A percentile compares a stretch with the other conserved stretches of the same genome.
These are phyloP conservation scores for Subacronicta megacephala DNA, from an alignment of 2,888 invertebrate genomes.

Conservation along the genomic window DNA sequence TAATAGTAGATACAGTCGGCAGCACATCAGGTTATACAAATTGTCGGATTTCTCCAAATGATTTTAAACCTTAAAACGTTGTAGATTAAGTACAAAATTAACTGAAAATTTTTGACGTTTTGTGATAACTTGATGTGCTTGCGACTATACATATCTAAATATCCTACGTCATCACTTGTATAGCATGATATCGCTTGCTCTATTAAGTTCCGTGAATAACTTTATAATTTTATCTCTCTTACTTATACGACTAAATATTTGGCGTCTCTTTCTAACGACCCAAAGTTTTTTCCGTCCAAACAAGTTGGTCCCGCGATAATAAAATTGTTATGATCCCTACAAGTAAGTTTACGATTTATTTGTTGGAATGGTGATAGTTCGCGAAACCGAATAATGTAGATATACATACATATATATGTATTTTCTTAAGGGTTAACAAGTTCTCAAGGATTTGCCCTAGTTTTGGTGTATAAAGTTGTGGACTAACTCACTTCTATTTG, in stretches of 20 bases:
- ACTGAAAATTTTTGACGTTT: too few relatives aligned
- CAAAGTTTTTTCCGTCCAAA: conserved; percentile 61
- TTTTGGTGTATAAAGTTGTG: conserved; percentile 15
- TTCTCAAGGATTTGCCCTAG: conserved; percentile 44
- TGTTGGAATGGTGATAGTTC: conserved; percentile 73
- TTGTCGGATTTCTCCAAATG: too few relatives aligned
- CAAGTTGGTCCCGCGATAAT: conserved; percentile 72
- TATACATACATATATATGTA: conserved; percentile 21
- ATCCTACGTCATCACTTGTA: conserved; percentile 21
- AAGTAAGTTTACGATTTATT: conserved; percentile 82
- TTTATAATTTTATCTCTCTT: conserved; percentile 31
- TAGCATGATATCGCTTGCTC: conserved; percentile 31
- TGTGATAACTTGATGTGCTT: too few relatives aligned
- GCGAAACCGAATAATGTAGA: conserved; percentile 52
- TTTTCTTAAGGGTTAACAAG: conserved; percentile 50
- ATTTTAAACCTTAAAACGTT: too few relatives aligned
- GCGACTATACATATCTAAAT: too few relatives aligned
- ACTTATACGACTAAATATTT: conserved; percentile 15
- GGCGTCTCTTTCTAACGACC: conserved; percentile 47
- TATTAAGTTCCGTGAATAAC: conserved; percentile 23
- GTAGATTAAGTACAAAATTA: too few relatives aligned
- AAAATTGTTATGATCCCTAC: conserved; percentile 84
- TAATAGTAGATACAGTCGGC: too few relatives aligned
- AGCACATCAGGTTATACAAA: too few relatives aligned
- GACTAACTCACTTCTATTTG: too few relatives aligned